phyloP scores from a whole-genome alignment of 2,797 vertebrate species.

The Champsocephalus gunnari region DNA sequence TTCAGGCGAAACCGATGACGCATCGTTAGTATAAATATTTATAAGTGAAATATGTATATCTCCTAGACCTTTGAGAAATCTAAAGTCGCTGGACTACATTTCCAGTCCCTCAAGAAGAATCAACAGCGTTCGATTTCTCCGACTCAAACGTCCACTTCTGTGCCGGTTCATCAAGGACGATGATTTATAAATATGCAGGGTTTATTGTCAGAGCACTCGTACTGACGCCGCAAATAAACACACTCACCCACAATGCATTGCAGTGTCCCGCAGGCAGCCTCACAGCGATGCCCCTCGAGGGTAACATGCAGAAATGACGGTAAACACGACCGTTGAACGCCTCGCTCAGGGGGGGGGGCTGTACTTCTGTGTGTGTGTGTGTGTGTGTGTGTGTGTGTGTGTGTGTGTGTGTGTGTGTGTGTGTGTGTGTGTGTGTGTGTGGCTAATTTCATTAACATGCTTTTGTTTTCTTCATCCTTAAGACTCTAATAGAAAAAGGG shows the following conservation, averaged over 20 bases:
- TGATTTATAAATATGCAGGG: constrained; percentile 11
- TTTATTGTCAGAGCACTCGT: constrained; percentile 9
- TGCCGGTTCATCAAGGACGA: background rate
- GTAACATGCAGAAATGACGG: constrained; percentile 21
- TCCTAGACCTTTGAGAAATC: constrained; percentile 53
- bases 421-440: constrained; percentile 5
- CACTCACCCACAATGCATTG: constrained; percentile 48
- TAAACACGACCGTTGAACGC: constrained; percentile 52
- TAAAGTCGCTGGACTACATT: constrained; percentile 54
- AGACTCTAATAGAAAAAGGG: constrained; percentile 47
- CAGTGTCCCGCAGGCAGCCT: constrained; percentile 34
- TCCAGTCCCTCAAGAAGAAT: constrained; percentile 35
- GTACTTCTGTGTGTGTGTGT: constrained; percentile 55
- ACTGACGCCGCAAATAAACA: constrained; percentile 15
- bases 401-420: constrained; percentile 4
- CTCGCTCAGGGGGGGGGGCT: constrained; percentile 44
- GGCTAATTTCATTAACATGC: constrained; percentile 42
- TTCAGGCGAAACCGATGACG: constrained; percentile 61
- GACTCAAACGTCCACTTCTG: constrained; percentile 9
- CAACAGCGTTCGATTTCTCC: constrained; percentile 4
- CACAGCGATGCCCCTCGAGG: constrained; percentile 16
- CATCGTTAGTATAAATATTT: constrained; percentile 72
- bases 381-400: constrained; percentile 12
- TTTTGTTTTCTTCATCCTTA: constrained; percentile 42
- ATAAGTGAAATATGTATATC: constrained; percentile 76